Conservation (phyloP, 2,113 vertebrate genomes). For the Barnardius zonarius region DNA sequence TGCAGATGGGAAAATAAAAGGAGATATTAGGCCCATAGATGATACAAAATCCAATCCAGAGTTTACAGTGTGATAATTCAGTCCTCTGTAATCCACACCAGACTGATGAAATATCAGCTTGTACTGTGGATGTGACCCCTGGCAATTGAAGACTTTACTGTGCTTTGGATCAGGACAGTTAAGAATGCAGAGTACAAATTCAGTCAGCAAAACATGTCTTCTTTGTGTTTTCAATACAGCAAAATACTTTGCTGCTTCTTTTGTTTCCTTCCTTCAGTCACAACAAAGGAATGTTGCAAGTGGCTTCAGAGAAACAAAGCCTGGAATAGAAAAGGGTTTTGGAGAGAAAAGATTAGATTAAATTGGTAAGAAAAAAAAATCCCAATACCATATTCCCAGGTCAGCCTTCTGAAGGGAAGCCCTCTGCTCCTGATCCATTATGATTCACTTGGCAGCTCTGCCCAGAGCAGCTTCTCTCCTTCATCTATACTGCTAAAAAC, state of each 20-base stretch:
- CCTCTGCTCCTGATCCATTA: background rate
- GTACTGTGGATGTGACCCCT: background rate
- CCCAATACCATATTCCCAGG: background rate
- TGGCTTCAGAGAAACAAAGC: conserved; percentile 33
- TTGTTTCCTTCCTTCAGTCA: conserved; percentile 26
- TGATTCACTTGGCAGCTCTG: conserved; percentile 5
- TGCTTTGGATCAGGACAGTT: background rate
- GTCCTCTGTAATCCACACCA: background rate
- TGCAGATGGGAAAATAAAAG: background rate
- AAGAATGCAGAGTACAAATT: background rate
- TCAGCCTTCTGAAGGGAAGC: conserved; percentile 12
- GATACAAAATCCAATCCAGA: background rate
- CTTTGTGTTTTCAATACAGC: background rate
- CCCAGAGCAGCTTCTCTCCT: background rate
- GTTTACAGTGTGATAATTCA: background rate
- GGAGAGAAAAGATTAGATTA: conserved; percentile 22
- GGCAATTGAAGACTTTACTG: background rate
- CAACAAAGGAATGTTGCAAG: conserved; percentile 29
- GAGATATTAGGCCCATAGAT: background rate
- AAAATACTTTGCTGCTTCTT: conserved; percentile 10
- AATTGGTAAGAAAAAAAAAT: conserved; percentile 23
- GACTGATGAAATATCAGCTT: background rate
- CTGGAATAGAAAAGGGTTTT: conserved; percentile 11
- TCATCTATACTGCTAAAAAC: background rate
- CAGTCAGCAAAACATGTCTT: background rate